Conservation (phyloP, 2,888 invertebrate species). For the Muschampia plurimacula region DNA sequence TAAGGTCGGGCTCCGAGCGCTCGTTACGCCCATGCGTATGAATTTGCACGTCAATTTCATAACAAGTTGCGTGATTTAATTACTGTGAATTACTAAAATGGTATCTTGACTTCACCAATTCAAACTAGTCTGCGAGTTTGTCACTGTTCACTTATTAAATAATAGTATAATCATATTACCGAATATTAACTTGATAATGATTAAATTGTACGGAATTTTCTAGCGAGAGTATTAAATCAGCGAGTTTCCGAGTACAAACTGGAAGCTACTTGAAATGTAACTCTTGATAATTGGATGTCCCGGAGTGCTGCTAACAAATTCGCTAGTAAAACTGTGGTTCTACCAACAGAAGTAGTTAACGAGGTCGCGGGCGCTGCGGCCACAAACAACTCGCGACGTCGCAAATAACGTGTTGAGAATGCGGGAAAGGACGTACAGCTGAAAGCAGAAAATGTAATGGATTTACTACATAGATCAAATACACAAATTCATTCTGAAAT, state of each 20-base stretch:
- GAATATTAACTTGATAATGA: background rate
- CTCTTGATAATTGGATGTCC: background rate
- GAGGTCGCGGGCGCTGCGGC: conserved; percentile 7
- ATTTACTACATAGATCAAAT: background rate
- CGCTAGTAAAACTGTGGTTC: conserved; percentile 20
- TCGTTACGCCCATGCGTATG: conserved; percentile 23
- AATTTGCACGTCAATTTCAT: conserved; percentile 34
- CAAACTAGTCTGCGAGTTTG: conserved; percentile 19
- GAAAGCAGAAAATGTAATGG: background rate
- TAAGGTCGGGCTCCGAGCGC: background rate
- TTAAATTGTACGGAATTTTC: background rate
- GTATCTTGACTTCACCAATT: conserved; percentile 29
- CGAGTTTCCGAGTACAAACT: background rate
- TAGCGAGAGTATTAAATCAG: background rate
- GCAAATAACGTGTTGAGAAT: conserved; percentile 18
- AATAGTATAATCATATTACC: background rate
- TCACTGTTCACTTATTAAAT: background rate
- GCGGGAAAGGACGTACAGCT: background rate
- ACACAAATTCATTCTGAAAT: background rate
- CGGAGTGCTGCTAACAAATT: conserved; percentile 16
- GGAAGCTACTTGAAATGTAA: background rate
- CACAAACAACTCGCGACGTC: conserved; percentile 11
- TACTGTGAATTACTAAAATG: conserved; percentile 28
- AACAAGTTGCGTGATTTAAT: conserved; percentile 35
- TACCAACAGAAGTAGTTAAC: conserved; percentile 16